Conservation (phyloP, 1,140 invertebrate genomes). For the Limonius californicus region DNA sequence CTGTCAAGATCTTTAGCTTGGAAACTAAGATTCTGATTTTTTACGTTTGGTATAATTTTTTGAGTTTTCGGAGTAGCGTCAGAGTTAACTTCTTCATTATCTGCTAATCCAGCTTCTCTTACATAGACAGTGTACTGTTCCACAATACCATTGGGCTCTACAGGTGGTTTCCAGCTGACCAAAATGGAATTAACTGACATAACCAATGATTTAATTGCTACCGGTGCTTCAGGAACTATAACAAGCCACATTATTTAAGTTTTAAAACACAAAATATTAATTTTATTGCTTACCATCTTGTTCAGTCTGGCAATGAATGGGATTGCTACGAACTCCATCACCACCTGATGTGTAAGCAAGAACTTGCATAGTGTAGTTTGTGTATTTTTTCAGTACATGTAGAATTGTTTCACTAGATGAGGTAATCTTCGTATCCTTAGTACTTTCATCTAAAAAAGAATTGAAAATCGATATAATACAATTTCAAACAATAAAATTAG, state of each 20-base stretch:
- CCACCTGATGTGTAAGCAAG: slow-evolving; percentile 91
- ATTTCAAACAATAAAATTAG: no score
- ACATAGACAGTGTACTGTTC: slow-evolving; percentile 91
- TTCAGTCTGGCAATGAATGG: slow-evolving; percentile 92
- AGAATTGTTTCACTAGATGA: slow-evolving; percentile 89
- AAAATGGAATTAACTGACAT: slow-evolving; percentile 88
- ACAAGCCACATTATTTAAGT: slow-evolving; percentile 22
- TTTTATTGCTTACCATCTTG: slow-evolving; percentile 77
- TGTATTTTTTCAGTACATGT: slow-evolving; percentile 89
- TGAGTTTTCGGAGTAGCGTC: slow-evolving; percentile 47
- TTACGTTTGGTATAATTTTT: slow-evolving; percentile 47
- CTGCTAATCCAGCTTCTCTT: slow-evolving; percentile 60
- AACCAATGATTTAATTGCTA: slow-evolving; percentile 86
- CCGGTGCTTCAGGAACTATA: slow-evolving; percentile 86
- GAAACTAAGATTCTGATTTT: slow-evolving; percentile 58
- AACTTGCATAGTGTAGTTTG: slow-evolving; percentile 96
- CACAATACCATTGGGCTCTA: slow-evolving; percentile 87
- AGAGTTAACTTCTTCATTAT: slow-evolving; percentile 20
- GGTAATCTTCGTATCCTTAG: slow-evolving; percentile 86
- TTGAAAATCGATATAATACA: no score
- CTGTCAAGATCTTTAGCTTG: slow-evolving; percentile 81
- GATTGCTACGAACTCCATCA: slow-evolving; percentile 86
- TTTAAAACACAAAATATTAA: no score
- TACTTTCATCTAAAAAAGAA: slow-evolving; percentile 71
- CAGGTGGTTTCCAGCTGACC: slow-evolving; percentile 89